Evolutionary conservation across 2,888 invertebrate species (phyloP), one percentile per base, ranked within the genome.

Genomic region (Pycnomerus fuliginosus): DNA sequence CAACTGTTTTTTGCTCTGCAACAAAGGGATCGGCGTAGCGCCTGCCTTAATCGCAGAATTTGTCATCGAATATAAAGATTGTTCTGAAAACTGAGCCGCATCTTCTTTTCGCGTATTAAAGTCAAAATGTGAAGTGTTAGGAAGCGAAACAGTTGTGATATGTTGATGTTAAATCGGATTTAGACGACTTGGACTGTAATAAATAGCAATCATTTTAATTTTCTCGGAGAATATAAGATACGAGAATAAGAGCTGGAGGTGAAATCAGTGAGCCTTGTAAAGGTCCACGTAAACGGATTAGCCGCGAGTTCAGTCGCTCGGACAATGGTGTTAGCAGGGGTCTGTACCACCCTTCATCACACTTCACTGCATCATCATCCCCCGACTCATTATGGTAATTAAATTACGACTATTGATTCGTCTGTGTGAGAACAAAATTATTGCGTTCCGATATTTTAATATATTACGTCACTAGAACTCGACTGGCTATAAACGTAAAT

Each of bases 201-300:
- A 33, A 33, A 33, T 33, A 23, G 17, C 12, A 7, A 7, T 11
- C 3, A 5, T 11, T 2, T 16, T 15, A 10, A 31, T 31, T 16
- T 16, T 31, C 31, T 17, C 3, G 16, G 16, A 31, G 31, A 7
- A 31, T 14, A 12, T 11, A 15, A 25, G 31, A 32, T 32, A 15
- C 14, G 28, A 11, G 32, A 10, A 12, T 40, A 38, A 40, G n/a
- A 37, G 39, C 58, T 62, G 60, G 62, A 61, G 58, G 64, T 64
- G 61, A 60, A 64, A 64, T 62, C 68, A 62, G 59, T 54, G 57
- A 57, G 61, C 62, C 66, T 65, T 66, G 67, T 67, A 69, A 68
- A 69, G 68, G 66, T 66, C 66, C 63, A 53, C 56, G 55, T 68
- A 68, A 69, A 67, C 61, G 67, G 67, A 68, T 68, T 67, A 69